Percentiles rank a stretch among this genome's conserved stretches.
Evolutionary conservation across 2,888 invertebrate species (phyloP).

Genomic region (Priocnemis perturbator): DNA sequence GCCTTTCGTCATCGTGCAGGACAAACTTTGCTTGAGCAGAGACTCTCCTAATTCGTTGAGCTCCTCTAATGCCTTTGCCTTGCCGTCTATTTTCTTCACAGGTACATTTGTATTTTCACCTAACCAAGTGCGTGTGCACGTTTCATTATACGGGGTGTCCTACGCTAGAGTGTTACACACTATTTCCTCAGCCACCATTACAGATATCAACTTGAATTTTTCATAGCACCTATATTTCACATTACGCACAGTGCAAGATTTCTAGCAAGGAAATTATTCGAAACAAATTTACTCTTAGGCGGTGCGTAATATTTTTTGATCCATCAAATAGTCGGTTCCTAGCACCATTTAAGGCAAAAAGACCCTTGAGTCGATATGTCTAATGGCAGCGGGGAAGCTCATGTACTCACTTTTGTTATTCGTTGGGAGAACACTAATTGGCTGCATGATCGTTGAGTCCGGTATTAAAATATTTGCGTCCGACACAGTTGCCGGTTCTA

Average conservation of each 20-base stretch:
- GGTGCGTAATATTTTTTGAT: no score
- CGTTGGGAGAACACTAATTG: slow-evolving; percentile 55
- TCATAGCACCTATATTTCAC: no score
- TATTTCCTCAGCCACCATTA: no score
- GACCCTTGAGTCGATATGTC: no score
- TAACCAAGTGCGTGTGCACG: no score
- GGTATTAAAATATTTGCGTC: slow-evolving; percentile 58
- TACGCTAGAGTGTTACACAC: no score
- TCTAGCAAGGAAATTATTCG: no score
- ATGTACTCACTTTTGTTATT: slow-evolving; percentile 54
- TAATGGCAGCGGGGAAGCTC: neutral
- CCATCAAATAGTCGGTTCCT: no score
- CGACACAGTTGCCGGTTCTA: slow-evolving; percentile 42
- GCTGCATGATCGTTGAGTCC: slow-evolving; percentile 65
- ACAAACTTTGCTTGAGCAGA: slow-evolving; percentile 83
- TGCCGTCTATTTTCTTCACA: slow-evolving; percentile 69
- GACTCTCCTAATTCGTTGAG: slow-evolving; percentile 89
- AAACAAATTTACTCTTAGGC: no score
- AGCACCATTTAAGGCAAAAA: no score
- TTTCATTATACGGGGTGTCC: neutral
- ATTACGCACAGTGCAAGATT: no score
- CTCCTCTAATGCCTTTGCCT: slow-evolving; percentile 82
- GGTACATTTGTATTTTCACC: slow-evolving; percentile 47
- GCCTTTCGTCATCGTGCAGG: slow-evolving; percentile 62
- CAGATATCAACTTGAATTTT: no score